These are phyloP conservation scores for Micromussa lordhowensis DNA, from an alignment of 92 coral and sea anemone genomes.

Conservation along the genomic window DNA sequence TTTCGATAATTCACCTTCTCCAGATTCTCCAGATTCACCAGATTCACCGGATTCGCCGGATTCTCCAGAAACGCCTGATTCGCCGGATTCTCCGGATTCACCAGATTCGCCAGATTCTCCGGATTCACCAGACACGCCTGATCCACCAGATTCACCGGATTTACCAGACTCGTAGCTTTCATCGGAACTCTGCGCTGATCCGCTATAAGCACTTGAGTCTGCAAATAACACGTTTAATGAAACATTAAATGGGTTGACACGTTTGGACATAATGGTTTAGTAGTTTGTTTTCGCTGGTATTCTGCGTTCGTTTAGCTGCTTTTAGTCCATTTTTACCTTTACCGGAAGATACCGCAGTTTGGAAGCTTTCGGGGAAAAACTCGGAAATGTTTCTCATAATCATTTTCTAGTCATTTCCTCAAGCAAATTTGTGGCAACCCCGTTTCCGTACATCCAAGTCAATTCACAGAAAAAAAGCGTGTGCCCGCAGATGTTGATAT, in stretches of 20 bases:
- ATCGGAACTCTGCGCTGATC: background rate
- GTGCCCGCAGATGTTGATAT: no score
- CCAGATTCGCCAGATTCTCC: slow-evolving; percentile 21
- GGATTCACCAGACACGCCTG: slow-evolving; percentile 30
- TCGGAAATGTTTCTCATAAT: no score
- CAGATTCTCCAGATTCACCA: slow-evolving; percentile 30
- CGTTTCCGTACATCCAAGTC: no score
- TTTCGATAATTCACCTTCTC: slow-evolving; percentile 50
- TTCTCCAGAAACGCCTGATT: background rate
- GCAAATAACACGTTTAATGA: background rate
- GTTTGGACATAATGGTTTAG: background rate
- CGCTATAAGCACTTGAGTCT: background rate
- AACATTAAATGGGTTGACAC: background rate
- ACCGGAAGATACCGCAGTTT: no score
- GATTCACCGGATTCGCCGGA: slow-evolving; percentile 12
- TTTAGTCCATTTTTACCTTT: no score
- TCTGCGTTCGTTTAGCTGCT: no score
- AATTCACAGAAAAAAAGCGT: no score
- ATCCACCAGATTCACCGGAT: slow-evolving; percentile 21
- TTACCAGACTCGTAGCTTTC: slow-evolving; percentile 25
- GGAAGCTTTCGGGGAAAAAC: no score
- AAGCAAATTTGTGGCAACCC: no score
- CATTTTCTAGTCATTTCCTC: no score
- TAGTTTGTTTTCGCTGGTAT: background rate
- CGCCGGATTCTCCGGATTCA: slow-evolving; percentile 12